A percentile compares a stretch with the other conserved stretches of the same genome.
These are phyloP conservation scores for Chlorodrepanis virens DNA, from an alignment of 2,113 vertebrate species.

Conservation along the genomic window DNA sequence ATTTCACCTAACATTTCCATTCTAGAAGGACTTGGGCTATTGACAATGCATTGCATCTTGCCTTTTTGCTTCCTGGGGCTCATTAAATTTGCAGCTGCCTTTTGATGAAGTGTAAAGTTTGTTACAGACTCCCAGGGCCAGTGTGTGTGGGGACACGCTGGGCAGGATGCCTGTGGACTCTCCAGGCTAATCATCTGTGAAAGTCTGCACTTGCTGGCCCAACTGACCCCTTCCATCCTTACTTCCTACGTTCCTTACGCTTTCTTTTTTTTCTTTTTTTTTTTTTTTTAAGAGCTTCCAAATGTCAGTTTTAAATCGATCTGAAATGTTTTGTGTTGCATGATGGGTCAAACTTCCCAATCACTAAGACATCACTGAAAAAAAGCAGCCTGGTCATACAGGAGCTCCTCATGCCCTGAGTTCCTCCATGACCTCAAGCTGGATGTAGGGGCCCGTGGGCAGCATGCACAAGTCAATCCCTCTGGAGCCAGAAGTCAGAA, in stretches of 20 bases:
- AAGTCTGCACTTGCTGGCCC: not conserved
- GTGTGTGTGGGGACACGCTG: not conserved
- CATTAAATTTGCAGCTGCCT: slow-evolving; percentile 44
- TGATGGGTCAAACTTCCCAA: not conserved
- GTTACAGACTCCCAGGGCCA: not conserved
- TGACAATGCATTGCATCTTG: not conserved
- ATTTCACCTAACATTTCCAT: not conserved
- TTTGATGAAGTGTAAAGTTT: slow-evolving; percentile 32
- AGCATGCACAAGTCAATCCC: fast-evolving
- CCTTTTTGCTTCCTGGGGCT: not conserved
- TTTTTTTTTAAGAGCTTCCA: not conserved
- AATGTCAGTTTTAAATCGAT: not conserved
- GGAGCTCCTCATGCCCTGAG: not conserved
- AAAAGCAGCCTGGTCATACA: not conserved
- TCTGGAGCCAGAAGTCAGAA: not conserved
- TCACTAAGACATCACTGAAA: not conserved
- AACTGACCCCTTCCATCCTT: not conserved
- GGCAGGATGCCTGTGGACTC: not conserved
- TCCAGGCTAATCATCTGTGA: not conserved
- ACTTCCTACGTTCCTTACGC: not conserved
- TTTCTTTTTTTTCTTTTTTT: too few species aligned
- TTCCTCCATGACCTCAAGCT: not conserved
- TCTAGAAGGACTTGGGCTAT: not conserved
- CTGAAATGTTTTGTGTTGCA: not conserved
- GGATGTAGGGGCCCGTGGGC: not conserved